Percentiles rank a stretch among this genome's conserved stretches.
These are phyloP conservation scores for Trichechus manatus DNA, from an alignment of 2,113 vertebrate species.

Conservation along the genomic window DNA sequence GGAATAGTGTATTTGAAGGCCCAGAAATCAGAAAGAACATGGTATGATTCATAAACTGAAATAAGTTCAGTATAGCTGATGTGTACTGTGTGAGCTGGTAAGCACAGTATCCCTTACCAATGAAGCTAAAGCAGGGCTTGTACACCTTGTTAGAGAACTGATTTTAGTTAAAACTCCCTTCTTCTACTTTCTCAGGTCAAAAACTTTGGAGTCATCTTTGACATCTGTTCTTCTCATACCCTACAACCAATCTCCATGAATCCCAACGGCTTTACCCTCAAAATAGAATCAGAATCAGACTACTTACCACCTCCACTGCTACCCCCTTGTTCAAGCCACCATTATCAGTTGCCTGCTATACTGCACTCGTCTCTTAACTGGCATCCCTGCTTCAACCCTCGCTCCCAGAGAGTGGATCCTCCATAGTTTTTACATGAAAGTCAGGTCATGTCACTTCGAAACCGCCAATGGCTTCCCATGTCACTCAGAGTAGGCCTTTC, in stretches of 20 bases:
- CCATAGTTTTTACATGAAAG: background rate
- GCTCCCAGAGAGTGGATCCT: background rate
- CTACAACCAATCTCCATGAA: background rate
- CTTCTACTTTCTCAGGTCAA: background rate
- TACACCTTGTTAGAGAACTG: background rate
- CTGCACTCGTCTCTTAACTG: background rate
- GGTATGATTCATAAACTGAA: background rate
- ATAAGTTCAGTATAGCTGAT: background rate
- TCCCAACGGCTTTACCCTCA: background rate
- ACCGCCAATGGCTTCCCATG: background rate
- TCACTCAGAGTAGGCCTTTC: background rate
- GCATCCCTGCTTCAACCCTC: background rate
- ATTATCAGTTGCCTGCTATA: background rate
- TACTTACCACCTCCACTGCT: background rate
- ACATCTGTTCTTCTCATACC: background rate
- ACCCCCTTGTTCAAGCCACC: background rate
- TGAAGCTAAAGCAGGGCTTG: background rate
- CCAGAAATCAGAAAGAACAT: background rate
- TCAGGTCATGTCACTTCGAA: background rate
- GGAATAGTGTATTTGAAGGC: background rate
- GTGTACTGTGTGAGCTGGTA: background rate
- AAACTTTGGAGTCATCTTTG: background rate
- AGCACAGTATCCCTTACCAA: background rate
- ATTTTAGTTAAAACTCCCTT: background rate
- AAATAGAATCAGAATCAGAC: background rate